Base-by-base conservation (phyloP, 2,888 invertebrate genomes). In the Pyrrhia umbra region DNA sequence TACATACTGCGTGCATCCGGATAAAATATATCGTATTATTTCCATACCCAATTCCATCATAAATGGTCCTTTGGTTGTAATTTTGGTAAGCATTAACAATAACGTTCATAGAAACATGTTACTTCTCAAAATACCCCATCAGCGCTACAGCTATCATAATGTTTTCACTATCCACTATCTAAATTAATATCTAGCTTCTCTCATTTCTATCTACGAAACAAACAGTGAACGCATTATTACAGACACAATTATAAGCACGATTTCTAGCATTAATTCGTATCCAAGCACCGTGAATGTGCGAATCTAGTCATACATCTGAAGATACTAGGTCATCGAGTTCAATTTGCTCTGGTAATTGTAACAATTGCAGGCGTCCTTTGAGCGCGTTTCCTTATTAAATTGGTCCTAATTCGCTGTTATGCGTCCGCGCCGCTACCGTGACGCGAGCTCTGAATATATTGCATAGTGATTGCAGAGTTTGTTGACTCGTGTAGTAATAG, bases 311-410 rank as follows among this genome's bases (percentile, higher is more conserved):
- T 6, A 15, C 42, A 51, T 39, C 59, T 59, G 64, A 64, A 70
- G 81, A 80, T 57, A 65, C 57, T 75, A 64, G 80, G 80, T 79
- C 78, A 76, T 66, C 78, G 79, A 76, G 85, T 84, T 87, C 88
- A 88, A 84, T 84, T 82, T 80, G 74, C 62, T 67, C 54, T 63
- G 68, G 82, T 91, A 91, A 92, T 92, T 88, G 89, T 80, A 75
- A 75, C 91, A 92, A 92, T 92, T 92, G 91, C 84, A 83, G 63
- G 84, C 88, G 90, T 90, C 91, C 90, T 90, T 85, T 88, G 84
- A 68, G 52, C 69, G 62, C 72, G 80, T 82, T 86, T 89, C 88
- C 90, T 89, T 86, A 85, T 87, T 89, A 87, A 86, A 86, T 84
- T 85, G 80, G 65, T 68, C 72, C 74, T 77, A 85, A 83, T 84